Percentiles rank a stretch among this genome's conserved stretches.
Evolutionary conservation across 2,113 vertebrate genomes (phyloP).

Genomic region (Tauraco erythrolophus): DNA sequence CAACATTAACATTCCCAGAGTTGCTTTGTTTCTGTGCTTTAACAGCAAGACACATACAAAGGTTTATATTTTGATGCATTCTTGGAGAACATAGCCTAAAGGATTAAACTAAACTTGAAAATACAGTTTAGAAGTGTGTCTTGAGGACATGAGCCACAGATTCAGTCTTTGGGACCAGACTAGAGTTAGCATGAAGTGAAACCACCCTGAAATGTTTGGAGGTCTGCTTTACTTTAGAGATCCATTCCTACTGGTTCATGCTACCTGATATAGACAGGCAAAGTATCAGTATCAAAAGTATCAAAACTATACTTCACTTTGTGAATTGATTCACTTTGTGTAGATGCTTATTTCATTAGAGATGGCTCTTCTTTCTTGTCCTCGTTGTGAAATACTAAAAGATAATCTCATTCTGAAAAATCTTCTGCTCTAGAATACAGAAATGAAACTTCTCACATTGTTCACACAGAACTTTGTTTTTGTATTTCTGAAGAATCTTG

Average conservation of each 20-base stretch:
- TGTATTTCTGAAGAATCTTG: slow-evolving; percentile 55
- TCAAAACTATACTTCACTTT: not conserved
- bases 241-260: not conserved
- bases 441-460: slow-evolving; percentile 21
- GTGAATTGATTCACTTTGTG: not conserved
- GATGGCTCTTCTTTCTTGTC: not conserved
- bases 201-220: not conserved
- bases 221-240: not conserved
- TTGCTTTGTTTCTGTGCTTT: not conserved
- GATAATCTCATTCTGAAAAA: not conserved
- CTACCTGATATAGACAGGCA: not conserved
- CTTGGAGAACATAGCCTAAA: not conserved
- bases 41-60: not conserved
- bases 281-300: too few relatives aligned
- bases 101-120: not conserved
- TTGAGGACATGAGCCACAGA: not conserved
- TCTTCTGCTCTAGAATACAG: not conserved
- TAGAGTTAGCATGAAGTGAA: not conserved
- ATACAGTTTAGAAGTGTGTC: not conserved
- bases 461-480: not conserved
- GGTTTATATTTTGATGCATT: not conserved
- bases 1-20: not conserved
- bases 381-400: not conserved
- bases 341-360: not conserved
- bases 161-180: not conserved